Evolutionary conservation across 2,113 vertebrate species (phyloP).

Genomic region (Leptocoma aspasia): DNA sequence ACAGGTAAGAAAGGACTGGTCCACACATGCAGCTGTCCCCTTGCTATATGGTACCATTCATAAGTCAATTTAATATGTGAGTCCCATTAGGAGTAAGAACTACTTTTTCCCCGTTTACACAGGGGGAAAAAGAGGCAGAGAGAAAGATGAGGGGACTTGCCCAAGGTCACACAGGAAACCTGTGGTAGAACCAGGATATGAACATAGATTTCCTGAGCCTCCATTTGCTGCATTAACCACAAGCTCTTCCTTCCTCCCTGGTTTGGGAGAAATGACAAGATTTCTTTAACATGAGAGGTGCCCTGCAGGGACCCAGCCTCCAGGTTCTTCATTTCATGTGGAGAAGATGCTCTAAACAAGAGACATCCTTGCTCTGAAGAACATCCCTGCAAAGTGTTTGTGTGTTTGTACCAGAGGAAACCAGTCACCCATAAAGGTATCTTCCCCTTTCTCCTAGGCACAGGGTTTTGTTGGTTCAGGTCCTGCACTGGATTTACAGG

Average conservation of each 20-base stretch:
- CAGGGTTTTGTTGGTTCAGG: background rate
- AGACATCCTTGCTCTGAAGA: background rate
- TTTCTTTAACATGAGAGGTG: background rate
- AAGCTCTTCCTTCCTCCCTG: slow-evolving; percentile 52
- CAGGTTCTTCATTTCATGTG: background rate
- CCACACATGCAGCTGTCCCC: background rate
- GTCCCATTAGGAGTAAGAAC: background rate
- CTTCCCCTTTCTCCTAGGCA: background rate
- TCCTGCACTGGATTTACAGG: background rate
- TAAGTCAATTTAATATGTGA: background rate
- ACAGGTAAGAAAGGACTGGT: background rate
- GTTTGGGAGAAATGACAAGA: slow-evolving; percentile 32
- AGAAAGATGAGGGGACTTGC: background rate
- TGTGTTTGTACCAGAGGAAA: background rate
- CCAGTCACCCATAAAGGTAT: background rate
- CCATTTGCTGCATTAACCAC: slow-evolving; percentile 40
- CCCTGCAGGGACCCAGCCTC: background rate
- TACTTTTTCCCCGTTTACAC: background rate
- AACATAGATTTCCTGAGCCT: slow-evolving; percentile 59
- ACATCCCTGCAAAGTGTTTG: background rate
- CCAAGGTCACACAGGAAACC: slow-evolving; percentile 44
- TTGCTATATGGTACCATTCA: background rate
- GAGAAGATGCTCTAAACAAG: background rate
- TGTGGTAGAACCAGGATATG: slow-evolving; percentile 61
- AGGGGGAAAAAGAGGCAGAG: background rate